Percentiles rank a stretch among this genome's conserved stretches.
These are phyloP conservation scores for Charadrius vociferus DNA, from an alignment of 2,113 vertebrate species.

Conservation along the genomic window DNA sequence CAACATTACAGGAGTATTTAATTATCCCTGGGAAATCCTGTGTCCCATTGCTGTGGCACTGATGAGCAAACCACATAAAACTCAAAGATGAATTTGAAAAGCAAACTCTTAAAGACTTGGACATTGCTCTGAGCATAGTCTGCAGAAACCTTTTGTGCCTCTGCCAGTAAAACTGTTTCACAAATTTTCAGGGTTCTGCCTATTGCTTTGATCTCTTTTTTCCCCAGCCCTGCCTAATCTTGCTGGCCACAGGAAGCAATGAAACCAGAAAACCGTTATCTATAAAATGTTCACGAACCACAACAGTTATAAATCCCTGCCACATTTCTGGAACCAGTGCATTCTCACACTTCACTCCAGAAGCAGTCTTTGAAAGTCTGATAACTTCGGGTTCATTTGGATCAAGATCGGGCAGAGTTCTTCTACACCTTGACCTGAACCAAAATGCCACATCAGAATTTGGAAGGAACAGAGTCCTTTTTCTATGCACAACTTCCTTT, in stretches of 20 bases:
- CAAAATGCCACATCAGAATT: neutral
- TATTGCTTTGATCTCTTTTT: neutral
- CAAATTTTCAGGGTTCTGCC: neutral
- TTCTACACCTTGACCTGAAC: neutral
- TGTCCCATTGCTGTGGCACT: neutral
- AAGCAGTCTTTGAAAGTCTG: neutral
- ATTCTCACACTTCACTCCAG: neutral
- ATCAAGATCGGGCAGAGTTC: neutral
- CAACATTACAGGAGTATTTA: constrained; percentile 14
- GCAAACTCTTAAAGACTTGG: neutral
- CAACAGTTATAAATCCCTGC: neutral
- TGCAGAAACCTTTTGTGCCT: neutral
- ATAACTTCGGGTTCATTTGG: neutral
- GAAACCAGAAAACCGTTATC: neutral
- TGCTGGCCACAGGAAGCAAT: neutral
- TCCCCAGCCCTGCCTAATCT: neutral
- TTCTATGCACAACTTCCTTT: neutral
- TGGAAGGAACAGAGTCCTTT: neutral
- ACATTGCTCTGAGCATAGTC: neutral
- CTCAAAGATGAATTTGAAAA: constrained; percentile 8
- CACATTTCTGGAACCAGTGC: neutral
- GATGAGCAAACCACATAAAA: constrained; percentile 51
- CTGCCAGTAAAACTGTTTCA: constrained; percentile 6
- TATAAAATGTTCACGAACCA: neutral
- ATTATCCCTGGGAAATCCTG: neutral